Conservation (phyloP, 2,888 invertebrate species). For the Alsophila aescularia region DNA sequence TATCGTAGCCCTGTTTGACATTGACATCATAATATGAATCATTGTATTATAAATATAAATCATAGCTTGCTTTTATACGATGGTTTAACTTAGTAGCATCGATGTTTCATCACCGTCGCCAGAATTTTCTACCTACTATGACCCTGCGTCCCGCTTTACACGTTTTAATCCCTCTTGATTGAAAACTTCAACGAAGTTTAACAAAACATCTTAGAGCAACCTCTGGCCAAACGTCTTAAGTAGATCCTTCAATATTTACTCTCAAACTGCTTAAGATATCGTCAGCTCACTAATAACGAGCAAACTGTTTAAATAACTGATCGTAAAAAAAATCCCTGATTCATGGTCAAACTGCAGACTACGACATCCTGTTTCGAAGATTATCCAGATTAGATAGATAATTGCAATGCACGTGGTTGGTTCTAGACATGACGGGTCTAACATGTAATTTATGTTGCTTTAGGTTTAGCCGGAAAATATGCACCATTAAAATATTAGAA, state of each 20-base stretch:
- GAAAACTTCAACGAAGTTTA: no score
- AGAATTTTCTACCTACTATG: no score
- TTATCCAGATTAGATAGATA: constrained; percentile 56
- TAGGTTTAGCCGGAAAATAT: constrained; percentile 16
- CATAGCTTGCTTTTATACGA: no score
- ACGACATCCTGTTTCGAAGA: constrained; percentile 68
- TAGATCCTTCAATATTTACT: constrained; percentile 6
- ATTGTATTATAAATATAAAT: neutral
- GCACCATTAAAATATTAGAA: neutral
- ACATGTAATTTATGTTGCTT: constrained; percentile 29
- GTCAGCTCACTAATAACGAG: constrained; percentile 15
- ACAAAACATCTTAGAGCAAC: no score
- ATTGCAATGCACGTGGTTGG: constrained; percentile 51
- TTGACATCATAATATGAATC: neutral
- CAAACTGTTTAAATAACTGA: constrained; percentile 7
- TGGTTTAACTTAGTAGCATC: no score
- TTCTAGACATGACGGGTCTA: constrained; percentile 28
- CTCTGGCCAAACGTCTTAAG: no score
- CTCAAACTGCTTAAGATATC: constrained; percentile 6
- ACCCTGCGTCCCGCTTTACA: no score
- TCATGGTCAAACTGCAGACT: constrained; percentile 50
- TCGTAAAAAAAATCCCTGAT: constrained; percentile 26
- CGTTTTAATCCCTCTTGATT: no score
- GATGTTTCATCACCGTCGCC: no score
- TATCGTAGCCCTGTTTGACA: constrained; percentile 6